phyloP scores from a whole-genome alignment of 1,140 invertebrate species.

The Leucophenga varia region DNA sequence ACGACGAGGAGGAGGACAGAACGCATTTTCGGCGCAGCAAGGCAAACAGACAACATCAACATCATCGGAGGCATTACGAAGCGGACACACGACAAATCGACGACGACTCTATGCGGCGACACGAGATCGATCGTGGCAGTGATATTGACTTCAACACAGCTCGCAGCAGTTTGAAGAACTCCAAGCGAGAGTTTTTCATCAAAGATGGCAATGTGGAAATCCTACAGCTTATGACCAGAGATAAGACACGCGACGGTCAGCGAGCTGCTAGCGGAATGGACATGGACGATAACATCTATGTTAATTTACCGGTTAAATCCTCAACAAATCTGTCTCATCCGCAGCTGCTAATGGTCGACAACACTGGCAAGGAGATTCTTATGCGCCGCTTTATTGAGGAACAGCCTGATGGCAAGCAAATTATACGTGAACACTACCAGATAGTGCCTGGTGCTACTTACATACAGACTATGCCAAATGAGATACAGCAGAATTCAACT shows the following conservation, averaged over 20 bases:
- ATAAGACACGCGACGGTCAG: conserved; percentile 55
- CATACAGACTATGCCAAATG: conserved; percentile 49
- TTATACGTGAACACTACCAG: conserved; percentile 61
- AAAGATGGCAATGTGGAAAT: conserved; percentile 82
- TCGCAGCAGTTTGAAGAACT: conserved; percentile 42
- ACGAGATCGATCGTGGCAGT: conserved; percentile 76
- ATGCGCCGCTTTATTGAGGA: conserved; percentile 80
- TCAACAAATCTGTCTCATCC: conserved; percentile 62
- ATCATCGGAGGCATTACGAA: conserved; percentile 63
- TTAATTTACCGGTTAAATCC: conserved; percentile 61
- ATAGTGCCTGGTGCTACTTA: conserved; percentile 55
- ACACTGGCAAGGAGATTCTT: conserved; percentile 75
- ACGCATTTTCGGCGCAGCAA: conserved; percentile 46
- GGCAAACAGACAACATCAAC: conserved; percentile 51
- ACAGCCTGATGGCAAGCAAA: conserved; percentile 63
- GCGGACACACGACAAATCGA: conserved; percentile 65
- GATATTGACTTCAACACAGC: conserved; percentile 61
- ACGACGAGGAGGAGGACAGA: conserved; percentile 55
- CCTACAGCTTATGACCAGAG: conserved; percentile 73
- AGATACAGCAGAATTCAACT: conserved; percentile 45
- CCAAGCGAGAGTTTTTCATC: conserved; percentile 72
- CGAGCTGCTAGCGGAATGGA: conserved; percentile 5
- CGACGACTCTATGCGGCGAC: conserved; percentile 69
- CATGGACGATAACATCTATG: conserved; percentile 62
- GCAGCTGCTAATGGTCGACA: conserved; percentile 63